phyloP scores from a whole-genome alignment of 2,797 vertebrate genomes.

The Cuniculus paca region DNA sequence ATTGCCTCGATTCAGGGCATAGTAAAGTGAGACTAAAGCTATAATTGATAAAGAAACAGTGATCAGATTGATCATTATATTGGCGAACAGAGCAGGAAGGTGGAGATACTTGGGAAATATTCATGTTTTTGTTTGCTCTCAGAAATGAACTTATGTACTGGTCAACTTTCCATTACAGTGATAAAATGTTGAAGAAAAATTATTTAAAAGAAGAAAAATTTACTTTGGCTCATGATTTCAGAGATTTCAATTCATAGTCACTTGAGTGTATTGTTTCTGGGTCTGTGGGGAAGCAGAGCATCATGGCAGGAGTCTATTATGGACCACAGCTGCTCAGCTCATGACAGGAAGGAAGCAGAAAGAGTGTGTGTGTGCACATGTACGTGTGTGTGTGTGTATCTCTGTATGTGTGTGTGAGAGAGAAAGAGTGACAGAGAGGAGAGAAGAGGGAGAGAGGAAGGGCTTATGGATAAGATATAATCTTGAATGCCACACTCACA shows the following conservation, averaged over 20 bases:
- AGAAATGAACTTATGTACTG: background rate
- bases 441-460: background rate
- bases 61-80: background rate
- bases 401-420: no score
- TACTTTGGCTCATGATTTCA: background rate
- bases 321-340: background rate
- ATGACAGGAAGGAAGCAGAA: background rate
- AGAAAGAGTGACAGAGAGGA: background rate
- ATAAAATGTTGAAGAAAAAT: background rate
- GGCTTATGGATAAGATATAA: background rate
- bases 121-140: constrained; percentile 32
- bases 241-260: background rate
- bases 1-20: background rate
- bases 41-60: background rate
- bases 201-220: background rate
- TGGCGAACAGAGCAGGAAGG: background rate
- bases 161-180: background rate
- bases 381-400: no score
- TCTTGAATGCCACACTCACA: background rate
- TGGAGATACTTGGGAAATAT: constrained; percentile 1
- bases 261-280: background rate
- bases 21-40: background rate
- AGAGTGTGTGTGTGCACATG: no score
- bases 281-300: background rate
- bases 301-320: background rate